These are phyloP conservation scores for Tokudaia muenninki DNA, from an alignment of 2,797 vertebrate species.

Conservation along the genomic window DNA sequence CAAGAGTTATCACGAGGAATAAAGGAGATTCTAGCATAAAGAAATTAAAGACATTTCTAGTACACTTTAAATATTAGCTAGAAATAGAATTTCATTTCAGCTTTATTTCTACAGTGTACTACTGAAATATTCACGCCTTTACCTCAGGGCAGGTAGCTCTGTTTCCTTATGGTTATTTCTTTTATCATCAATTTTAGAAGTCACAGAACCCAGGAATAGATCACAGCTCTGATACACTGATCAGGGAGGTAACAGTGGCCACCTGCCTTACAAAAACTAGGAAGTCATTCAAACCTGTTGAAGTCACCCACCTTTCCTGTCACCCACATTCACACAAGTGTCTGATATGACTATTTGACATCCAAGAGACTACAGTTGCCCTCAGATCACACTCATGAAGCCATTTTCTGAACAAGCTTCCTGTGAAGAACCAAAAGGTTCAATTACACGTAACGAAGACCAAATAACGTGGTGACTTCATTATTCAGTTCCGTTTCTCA, in stretches of 20 bases:
- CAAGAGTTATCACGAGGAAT: background rate
- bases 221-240: background rate
- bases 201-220: background rate
- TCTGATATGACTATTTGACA: background rate
- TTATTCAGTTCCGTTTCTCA: background rate
- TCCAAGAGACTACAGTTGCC: background rate
- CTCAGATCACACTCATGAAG: too few relatives aligned
- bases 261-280: background rate
- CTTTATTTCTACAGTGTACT: background rate
- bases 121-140: background rate
- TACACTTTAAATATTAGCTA: slow-evolving; percentile 8
- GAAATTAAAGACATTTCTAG: background rate
- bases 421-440: background rate
- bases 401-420: background rate
- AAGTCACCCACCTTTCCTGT: background rate
- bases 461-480: background rate
- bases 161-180: background rate
- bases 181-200: background rate
- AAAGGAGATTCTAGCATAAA: slow-evolving; percentile 3
- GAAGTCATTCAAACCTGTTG: background rate
- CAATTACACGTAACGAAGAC: too few relatives aligned
- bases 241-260: background rate
- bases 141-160: background rate
- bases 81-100: slow-evolving; percentile 5
- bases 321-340: background rate